A percentile compares a stretch with the other conserved stretches of the same genome.
Evolutionary conservation across 2,888 invertebrate genomes (phyloP).

Genomic region (Villa cingulata): DNA sequence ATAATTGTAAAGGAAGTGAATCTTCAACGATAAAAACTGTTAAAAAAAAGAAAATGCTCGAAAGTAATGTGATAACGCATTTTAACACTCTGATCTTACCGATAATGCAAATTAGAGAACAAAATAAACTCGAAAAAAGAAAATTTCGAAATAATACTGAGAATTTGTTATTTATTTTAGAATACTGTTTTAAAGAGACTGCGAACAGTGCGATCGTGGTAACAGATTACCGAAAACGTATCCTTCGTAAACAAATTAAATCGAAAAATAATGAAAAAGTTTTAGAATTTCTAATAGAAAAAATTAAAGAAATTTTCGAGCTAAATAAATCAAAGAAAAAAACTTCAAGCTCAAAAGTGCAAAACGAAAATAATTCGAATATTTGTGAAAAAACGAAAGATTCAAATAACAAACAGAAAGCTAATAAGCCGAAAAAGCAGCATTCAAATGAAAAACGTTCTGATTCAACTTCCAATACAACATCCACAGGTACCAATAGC

Average conservation of each 20-base stretch:
- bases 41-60: constrained; percentile 16
- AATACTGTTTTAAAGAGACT: constrained; percentile 20
- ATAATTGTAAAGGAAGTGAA: constrained; percentile 3
- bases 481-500: no score
- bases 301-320: constrained; percentile 9
- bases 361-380: neutral
- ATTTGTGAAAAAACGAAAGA: neutral
- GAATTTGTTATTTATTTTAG: constrained; percentile 26
- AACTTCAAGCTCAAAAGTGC: neutral
- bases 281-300: constrained; percentile 27
- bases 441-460: no score
- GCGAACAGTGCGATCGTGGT: constrained; percentile 10
- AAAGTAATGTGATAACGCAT: constrained; percentile 25
- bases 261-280: constrained; percentile 22
- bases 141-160: constrained; percentile 19
- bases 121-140: constrained; percentile 22
- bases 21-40: constrained; percentile 15
- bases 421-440: no score
- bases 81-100: constrained; percentile 29
- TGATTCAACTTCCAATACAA: no score
- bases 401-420: neutral
- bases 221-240: constrained; percentile 23
- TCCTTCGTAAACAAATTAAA: constrained; percentile 26
- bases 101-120: constrained; percentile 20
- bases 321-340: neutral